Base-by-base conservation (phyloP, 1,140 invertebrate species). In the Mercenaria mercenaria region DNA sequence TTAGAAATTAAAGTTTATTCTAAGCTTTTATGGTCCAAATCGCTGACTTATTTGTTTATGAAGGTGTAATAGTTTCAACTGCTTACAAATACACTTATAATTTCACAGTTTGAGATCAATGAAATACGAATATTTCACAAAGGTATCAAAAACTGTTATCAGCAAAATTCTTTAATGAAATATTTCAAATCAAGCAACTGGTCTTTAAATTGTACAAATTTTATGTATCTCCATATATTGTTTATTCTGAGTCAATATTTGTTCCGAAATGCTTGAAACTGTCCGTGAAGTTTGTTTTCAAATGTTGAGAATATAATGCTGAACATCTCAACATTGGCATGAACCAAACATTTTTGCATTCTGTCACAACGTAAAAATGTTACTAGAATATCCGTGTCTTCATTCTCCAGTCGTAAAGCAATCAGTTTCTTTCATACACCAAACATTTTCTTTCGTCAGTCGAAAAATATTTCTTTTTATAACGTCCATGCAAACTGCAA, bases 191-290 rank as follows among this genome's bases (percentile, higher is more conserved):
- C 32, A 34, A 67, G n/a, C 29, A 20, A 41, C 1, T 29, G 26
- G 26, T 6, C 11, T 29, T 29, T 20, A 64, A 64, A 29, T 64
- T 26, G 29, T 64, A 11, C 1, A 20, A 29, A 64, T 64, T 64
- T 72, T n/a, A 72, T 72, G 37, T 72, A 37, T 72, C 67, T n/a
- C 67, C 15, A 34, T 41, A 39, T 72, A 72, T 39, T 72, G 67
- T 72, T 72, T 72, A 72, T 72, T 72, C 34, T 41, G 67, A 39
- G 34, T 72, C 67, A 72, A 39, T 72, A 72, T 72, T 72, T 72
- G 67, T 41, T 39, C 67, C 23, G 26, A 29, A 64, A 29, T 64
- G 29, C 59, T 64, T 64, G 59, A 64, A 29, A 64, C 20, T 29
- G 59, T 64, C 59, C 23, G 15, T 64, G 59, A 29, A 64, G 29